These are phyloP conservation scores for Sphaeridia pumilis DNA, from an alignment of 2,888 invertebrate species.

Conservation along the genomic window DNA sequence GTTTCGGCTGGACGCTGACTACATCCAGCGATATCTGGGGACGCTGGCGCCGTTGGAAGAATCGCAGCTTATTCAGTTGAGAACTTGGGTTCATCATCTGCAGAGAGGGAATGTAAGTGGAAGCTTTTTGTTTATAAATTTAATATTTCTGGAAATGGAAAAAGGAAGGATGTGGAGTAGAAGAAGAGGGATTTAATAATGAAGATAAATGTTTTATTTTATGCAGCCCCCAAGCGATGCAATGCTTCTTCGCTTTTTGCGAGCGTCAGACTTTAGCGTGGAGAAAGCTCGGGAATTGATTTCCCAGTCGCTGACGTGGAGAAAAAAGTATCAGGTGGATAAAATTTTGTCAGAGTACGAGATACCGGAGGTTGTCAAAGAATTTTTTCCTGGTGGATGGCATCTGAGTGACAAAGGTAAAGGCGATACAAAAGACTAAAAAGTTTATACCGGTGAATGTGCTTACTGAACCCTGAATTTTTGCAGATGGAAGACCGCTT, in stretches of 20 bases:
- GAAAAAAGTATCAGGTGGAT: slow-evolving; percentile 87
- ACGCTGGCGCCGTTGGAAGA: slow-evolving; percentile 81
- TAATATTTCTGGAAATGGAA: no score
- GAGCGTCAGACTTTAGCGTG: slow-evolving; percentile 82
- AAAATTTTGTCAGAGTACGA: slow-evolving; percentile 70
- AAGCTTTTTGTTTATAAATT: no score
- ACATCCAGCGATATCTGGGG: slow-evolving; percentile 79
- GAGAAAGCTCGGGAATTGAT: slow-evolving; percentile 84
- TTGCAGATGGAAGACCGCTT: slow-evolving; percentile 70
- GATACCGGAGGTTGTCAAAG: slow-evolving; percentile 63
- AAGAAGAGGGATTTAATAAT: no score
- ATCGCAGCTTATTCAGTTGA: slow-evolving; percentile 72
- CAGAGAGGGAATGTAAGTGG: slow-evolving; percentile 58
- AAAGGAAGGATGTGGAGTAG: no score
- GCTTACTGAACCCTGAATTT: no score
- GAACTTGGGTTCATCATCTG: slow-evolving; percentile 64
- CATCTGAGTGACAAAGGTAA: slow-evolving; percentile 76
- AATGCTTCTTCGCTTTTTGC: slow-evolving; percentile 74
- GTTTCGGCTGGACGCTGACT: slow-evolving; percentile 69
- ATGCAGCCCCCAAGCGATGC: slow-evolving; percentile 73
- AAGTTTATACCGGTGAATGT: no score
- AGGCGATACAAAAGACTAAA: neutral
- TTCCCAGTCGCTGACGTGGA: slow-evolving; percentile 77
- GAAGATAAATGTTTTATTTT: no score
- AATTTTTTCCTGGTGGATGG: slow-evolving; percentile 91